Percentiles rank a stretch among this genome's conserved stretches.
phyloP scores from a whole-genome alignment of 2,797 vertebrate species.

The Enoplosus armatus region DNA sequence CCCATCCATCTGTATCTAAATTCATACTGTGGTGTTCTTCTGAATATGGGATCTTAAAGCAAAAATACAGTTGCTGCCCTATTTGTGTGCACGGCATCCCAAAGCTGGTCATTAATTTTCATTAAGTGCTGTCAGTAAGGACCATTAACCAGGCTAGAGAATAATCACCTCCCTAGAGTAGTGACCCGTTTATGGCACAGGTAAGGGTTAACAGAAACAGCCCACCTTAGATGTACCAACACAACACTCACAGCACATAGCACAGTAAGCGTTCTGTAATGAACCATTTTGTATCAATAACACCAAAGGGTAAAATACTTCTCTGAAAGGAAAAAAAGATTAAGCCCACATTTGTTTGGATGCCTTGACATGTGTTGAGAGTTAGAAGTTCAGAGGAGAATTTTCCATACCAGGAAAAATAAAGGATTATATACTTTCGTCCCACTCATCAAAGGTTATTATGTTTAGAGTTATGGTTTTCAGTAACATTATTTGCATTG shows the following conservation, averaged over 20 bases:
- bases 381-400: constrained; percentile 37
- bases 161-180: constrained; percentile 78
- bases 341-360: not conserved
- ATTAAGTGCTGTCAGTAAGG: constrained; percentile 83
- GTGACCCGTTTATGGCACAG: constrained; percentile 73
- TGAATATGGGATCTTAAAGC: constrained; percentile 37
- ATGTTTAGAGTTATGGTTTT: constrained; percentile 10
- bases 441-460: constrained; percentile 12
- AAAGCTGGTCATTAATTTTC: constrained; percentile 76
- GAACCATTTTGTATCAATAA: constrained; percentile 42
- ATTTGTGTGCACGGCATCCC: constrained; percentile 56
- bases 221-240: constrained; percentile 75
- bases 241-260: constrained; percentile 48
- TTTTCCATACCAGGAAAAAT: constrained; percentile 30
- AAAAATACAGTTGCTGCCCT: constrained; percentile 61
- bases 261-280: constrained; percentile 48
- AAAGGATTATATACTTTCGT: constrained; percentile 28
- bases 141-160: constrained; percentile 82
- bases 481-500: constrained; percentile 28
- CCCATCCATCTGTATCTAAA: constrained; percentile 25
- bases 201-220: constrained; percentile 83
- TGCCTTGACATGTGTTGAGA: constrained; percentile 5
- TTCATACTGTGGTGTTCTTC: constrained; percentile 19
- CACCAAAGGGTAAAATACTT: constrained; percentile 3
- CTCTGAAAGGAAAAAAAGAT: not conserved